Evolutionary conservation across 2,113 vertebrate genomes (phyloP), one percentile per base, ranked within the genome.

Genomic region (Sterrhoptilus dennistouni): DNA sequence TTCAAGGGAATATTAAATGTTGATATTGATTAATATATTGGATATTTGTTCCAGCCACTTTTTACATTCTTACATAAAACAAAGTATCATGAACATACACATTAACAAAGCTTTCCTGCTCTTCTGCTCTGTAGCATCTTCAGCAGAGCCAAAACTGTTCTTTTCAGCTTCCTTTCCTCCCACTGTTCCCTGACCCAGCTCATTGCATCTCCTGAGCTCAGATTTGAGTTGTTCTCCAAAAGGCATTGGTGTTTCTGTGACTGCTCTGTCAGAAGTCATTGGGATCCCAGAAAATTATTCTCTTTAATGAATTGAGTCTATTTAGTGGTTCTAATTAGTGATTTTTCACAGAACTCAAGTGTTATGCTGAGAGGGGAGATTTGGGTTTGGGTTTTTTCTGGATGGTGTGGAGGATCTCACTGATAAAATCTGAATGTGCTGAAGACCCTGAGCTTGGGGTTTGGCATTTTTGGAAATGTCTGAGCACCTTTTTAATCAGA

Each of bases 71-170:
- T 24, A 17, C 0, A 0, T 57, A 44, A 65, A 83, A 25, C 22
- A 42, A 56, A 23, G 0, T 8, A 5, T 50, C 0, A 0, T 45
- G 21, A 42, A 83, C 87, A 27, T 35, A 4, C 25, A 25, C 11
- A 4, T n/a, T 17, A 44, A 28, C 14, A 29, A 49, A 57, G 15
- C 40, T 90, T 53, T 12, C 49, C 59, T 47, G 28, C 9, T 57
- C 42, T 65, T 64, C 42, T 72, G 12, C n/a, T 82, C 50, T 42
- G 17, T 13, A 15, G 23, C n/a, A 40, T 38, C 57, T 80, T 68
- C 83, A 76, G 64, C 69, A 78, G 50, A 90, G 54, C 69, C 54
- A 9, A 24, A 31, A 3, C 6, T n/a, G 28, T 12, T 40, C 8
- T 21, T 60, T 28, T n/a, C 22, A 54, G 36, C 7, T 57, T 53